These are phyloP conservation scores for Leucosticte australis DNA, from an alignment of 2,113 vertebrate genomes.

Conservation along the genomic window DNA sequence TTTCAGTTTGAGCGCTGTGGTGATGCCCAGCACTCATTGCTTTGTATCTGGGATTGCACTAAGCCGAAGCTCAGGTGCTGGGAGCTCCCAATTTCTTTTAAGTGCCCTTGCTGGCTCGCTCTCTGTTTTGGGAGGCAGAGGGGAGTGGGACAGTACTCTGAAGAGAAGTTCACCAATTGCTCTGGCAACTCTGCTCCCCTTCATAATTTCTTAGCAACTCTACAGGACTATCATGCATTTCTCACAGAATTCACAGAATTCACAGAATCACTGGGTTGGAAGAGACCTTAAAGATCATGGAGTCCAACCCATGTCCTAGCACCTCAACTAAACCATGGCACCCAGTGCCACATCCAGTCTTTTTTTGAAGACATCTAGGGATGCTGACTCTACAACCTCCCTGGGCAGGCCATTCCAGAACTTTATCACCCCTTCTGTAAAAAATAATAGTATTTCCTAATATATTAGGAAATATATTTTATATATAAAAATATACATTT, in stretches of 20 bases:
- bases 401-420: too few relatives aligned
- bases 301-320: neutral
- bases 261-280: neutral
- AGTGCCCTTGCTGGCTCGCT: neutral
- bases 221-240: neutral
- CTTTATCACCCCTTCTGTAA: neutral
- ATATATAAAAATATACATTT: too few relatives aligned
- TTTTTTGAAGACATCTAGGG: neutral
- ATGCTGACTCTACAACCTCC: neutral
- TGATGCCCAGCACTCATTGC: neutral
- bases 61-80: neutral
- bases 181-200: neutral
- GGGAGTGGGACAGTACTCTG: neutral
- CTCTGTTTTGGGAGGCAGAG: accelerated
- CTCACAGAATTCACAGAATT: neutral
- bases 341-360: neutral
- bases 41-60: neutral
- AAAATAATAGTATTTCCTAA: neutral
- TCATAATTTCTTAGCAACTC: neutral
- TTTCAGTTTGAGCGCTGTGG: neutral
- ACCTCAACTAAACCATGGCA: neutral
- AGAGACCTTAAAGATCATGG: neutral
- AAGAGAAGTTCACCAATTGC: neutral
- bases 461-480: neutral
- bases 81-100: neutral